A percentile compares a stretch with the other conserved stretches of the same genome.
Evolutionary conservation across 2,797 vertebrate genomes (phyloP).

Genomic region (Silurus lanzhouensis): DNA sequence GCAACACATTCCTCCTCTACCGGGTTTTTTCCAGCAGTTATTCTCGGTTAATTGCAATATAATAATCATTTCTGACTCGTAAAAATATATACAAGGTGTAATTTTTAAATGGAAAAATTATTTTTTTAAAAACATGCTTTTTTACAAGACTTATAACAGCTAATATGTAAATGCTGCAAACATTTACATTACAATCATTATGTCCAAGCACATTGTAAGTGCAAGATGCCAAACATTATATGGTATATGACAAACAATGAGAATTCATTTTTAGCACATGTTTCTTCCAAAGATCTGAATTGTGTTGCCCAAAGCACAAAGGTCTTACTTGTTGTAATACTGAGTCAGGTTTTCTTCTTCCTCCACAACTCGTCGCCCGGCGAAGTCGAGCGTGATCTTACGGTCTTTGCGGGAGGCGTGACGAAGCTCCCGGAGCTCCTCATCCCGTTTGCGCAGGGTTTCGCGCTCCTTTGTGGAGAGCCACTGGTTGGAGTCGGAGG

Average conservation of each 20-base stretch:
- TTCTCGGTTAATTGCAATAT: not conserved
- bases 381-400: conserved; percentile 93
- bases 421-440: conserved; percentile 87
- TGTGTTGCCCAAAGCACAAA: too few species aligned
- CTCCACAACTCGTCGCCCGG: conserved; percentile 87
- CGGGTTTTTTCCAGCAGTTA: not conserved
- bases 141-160: not conserved
- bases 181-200: not conserved
- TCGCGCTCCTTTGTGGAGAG: conserved; percentile 86
- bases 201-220: not conserved
- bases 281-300: not conserved
- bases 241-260: not conserved
- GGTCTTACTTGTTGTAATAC: conserved; percentile 85
- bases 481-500: conserved; percentile 94
- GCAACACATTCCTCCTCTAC: not conserved
- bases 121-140: not conserved
- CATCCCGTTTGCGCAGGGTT: conserved; percentile 81
- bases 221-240: not conserved
- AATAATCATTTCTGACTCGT: not conserved
- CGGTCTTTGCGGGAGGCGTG: conserved; percentile 84
- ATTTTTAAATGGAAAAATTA: not conserved
- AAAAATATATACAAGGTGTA: not conserved
- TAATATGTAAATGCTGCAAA: not conserved
- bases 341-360: conserved; percentile 78
- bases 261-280: not conserved